A percentile compares a stretch with the other conserved stretches of the same genome.
These are phyloP conservation scores for Pogonocichla stellata DNA, from an alignment of 2,113 vertebrate genomes.

Conservation along the genomic window DNA sequence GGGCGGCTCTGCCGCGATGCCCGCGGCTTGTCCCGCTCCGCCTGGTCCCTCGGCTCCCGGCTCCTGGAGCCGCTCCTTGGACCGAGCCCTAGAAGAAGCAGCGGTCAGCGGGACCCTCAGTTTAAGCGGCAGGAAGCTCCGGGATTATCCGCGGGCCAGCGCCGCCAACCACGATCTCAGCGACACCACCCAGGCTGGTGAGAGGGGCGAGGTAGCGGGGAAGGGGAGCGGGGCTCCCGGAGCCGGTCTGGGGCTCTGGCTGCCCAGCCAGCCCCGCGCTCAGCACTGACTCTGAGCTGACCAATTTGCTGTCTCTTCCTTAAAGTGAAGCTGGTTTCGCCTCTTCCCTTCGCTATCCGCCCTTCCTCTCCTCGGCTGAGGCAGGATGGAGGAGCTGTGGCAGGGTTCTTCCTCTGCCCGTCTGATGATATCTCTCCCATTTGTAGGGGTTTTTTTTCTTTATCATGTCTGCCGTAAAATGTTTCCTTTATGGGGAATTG, in stretches of 20 bases:
- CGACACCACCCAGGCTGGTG: conserved; percentile 93
- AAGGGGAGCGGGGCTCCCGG: background rate
- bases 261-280: too few species aligned
- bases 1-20: conserved; percentile 34
- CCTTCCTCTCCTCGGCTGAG: background rate
- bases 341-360: background rate
- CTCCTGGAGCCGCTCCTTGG: conserved; percentile 92
- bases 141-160: conserved; percentile 94
- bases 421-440: background rate
- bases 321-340: background rate
- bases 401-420: background rate
- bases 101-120: conserved; percentile 88
- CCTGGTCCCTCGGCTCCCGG: conserved; percentile 74
- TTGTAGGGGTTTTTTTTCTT: background rate
- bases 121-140: conserved; percentile 97
- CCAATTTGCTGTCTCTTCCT: background rate
- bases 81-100: conserved; percentile 93
- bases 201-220: conserved; percentile 34
- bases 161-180: conserved; percentile 92
- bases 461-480: background rate
- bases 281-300: background rate
- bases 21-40: background rate
- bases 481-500: background rate
- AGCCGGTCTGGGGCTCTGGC: background rate
- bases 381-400: conserved; percentile 1